Evolutionary conservation across 2,797 vertebrate species (phyloP).

Genomic region (Apogon hyalosoma): DNA sequence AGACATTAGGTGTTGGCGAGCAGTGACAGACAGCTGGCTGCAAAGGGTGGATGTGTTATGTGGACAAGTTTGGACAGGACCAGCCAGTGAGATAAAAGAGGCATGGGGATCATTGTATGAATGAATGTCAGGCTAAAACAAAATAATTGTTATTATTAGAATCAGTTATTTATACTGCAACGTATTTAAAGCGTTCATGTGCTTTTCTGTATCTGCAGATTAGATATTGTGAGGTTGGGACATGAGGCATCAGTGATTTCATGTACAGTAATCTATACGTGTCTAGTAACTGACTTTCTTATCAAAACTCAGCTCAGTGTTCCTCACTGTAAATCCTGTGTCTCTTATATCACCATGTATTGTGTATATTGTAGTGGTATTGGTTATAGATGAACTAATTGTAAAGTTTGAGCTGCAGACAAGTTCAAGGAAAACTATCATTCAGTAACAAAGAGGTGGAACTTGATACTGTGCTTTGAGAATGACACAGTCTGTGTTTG

Average conservation of each 20-base stretch:
- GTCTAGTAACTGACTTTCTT: too few species aligned
- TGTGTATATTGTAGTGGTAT: neutral
- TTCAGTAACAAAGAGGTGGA: slow-evolving; percentile 44
- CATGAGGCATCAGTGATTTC: too few species aligned
- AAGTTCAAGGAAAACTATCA: neutral
- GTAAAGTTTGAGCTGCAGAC: neutral
- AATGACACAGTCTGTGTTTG: neutral
- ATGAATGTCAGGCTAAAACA: neutral
- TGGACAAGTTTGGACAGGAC: slow-evolving; percentile 37
- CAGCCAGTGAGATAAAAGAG: neutral
- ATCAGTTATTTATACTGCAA: too few species aligned
- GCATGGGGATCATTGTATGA: neutral
- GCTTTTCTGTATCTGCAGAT: too few species aligned
- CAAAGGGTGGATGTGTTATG: slow-evolving; percentile 6
- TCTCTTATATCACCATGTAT: neutral
- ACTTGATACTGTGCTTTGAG: slow-evolving; percentile 27
- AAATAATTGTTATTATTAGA: neutral
- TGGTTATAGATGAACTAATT: neutral
- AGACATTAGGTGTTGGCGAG: slow-evolving; percentile 12
- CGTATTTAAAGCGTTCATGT: too few species aligned
- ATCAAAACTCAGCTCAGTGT: too few species aligned
- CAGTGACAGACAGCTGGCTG: slow-evolving; percentile 18
- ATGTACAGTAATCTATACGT: too few species aligned
- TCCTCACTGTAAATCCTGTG: too few species aligned
- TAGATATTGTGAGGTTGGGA: too few species aligned